Percentiles rank a stretch among this genome's conserved stretches.
Evolutionary conservation across 2,113 vertebrate species (phyloP).

Genomic region (Conger conger): DNA sequence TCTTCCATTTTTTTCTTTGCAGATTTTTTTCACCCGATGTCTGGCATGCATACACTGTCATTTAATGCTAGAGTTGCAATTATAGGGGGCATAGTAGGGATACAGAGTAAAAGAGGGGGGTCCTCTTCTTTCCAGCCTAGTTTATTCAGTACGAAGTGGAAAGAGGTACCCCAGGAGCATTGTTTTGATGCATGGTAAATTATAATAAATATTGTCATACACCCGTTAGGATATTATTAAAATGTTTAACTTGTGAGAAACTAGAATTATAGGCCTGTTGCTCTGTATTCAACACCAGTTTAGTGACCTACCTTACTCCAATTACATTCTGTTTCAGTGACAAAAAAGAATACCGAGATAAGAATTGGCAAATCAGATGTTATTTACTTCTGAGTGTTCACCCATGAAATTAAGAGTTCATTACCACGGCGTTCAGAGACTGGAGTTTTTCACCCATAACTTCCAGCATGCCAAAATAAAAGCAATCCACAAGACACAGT

Average conservation of each 20-base stretch:
- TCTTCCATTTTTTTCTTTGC: no score
- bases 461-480: neutral
- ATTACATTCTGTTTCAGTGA: neutral
- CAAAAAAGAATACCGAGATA: neutral
- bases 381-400: neutral
- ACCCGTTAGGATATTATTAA: neutral
- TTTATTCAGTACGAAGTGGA: no score
- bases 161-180: neutral
- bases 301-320: neutral
- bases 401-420: constrained; percentile 10
- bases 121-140: no score
- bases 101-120: no score
- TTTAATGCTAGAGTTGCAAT: no score
- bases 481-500: neutral
- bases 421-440: neutral
- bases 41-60: no score
- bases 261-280: neutral
- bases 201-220: neutral
- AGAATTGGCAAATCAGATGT: neutral
- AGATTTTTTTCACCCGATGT: no score
- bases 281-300: neutral
- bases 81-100: no score
- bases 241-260: neutral
- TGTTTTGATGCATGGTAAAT: neutral
- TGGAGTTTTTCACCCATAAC: constrained; percentile 16